Percentiles rank a stretch among this genome's conserved stretches.
phyloP scores from a whole-genome alignment of 2,113 vertebrate species.

The Megaceryle torquata region DNA sequence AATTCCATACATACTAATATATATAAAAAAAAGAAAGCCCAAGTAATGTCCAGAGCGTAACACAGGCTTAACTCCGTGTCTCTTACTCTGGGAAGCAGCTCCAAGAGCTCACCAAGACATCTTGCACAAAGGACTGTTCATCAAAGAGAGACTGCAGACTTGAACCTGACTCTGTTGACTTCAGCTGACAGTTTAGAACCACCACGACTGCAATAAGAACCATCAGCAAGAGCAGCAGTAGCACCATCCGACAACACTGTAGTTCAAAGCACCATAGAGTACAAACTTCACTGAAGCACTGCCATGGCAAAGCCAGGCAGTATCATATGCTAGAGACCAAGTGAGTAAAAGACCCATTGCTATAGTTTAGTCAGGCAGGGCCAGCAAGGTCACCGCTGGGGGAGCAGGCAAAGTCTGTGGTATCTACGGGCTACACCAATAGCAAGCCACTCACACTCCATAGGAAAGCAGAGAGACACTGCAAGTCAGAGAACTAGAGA shows the following conservation, averaged over 20 bases:
- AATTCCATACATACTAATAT: not conserved
- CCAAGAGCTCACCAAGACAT: not conserved
- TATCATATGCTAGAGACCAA: not conserved
- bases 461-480: not conserved
- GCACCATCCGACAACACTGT: not conserved
- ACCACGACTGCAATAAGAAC: rapidly evolving
- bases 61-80: not conserved
- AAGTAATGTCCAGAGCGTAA: not conserved
- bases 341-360: not conserved
- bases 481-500: not conserved
- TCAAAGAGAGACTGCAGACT: not conserved
- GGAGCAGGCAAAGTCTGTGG: not conserved
- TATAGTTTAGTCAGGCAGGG: not conserved
- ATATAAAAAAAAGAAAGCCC: not conserved
- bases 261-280: not conserved
- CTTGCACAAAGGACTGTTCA: not conserved
- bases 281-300: not conserved
- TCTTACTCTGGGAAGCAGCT: not conserved
- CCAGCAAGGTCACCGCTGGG: not conserved
- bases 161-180: not conserved
- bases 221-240: not conserved
- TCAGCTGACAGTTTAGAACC: not conserved
- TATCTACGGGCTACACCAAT: not conserved
- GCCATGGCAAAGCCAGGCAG: not conserved
- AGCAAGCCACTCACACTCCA: not conserved